Conservation (phyloP, 2,113 vertebrate species). For the Protobothrops mucrosquamatus region DNA sequence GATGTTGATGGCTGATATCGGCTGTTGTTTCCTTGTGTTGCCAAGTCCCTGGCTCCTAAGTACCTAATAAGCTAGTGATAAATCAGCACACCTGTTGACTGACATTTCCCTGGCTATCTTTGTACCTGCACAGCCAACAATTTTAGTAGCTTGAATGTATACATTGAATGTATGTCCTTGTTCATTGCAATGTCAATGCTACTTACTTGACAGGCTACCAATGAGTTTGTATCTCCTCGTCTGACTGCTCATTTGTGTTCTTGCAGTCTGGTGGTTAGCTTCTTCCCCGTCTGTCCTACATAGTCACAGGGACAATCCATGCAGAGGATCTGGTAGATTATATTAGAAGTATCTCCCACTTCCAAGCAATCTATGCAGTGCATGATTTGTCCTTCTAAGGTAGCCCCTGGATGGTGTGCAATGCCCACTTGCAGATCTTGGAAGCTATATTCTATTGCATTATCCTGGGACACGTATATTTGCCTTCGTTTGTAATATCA, state of each 20-base stretch:
- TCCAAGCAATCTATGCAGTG: no score
- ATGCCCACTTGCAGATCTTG: neutral
- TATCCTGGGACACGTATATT: neutral
- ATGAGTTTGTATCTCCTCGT: neutral
- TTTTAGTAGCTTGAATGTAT: neutral
- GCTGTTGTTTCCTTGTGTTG: neutral
- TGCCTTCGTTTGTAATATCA: neutral
- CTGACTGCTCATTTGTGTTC: neutral
- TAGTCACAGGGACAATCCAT: no score
- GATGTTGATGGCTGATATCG: neutral
- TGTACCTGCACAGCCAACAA: neutral
- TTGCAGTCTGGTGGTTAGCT: no score
- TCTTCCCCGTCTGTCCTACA: no score
- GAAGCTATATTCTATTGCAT: neutral
- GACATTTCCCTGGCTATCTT: neutral
- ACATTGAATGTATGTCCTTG: neutral
- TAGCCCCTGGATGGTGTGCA: no score
- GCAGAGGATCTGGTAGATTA: no score
- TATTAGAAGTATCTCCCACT: no score
- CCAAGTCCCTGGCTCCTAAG: no score
- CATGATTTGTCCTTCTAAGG: no score
- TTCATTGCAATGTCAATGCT: neutral
- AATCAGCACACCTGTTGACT: neutral
- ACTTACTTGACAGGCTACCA: neutral
- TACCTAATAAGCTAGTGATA: neutral